Base-by-base conservation (phyloP, 2,888 invertebrate species). In the Tricholauxania praeusta region DNA sequence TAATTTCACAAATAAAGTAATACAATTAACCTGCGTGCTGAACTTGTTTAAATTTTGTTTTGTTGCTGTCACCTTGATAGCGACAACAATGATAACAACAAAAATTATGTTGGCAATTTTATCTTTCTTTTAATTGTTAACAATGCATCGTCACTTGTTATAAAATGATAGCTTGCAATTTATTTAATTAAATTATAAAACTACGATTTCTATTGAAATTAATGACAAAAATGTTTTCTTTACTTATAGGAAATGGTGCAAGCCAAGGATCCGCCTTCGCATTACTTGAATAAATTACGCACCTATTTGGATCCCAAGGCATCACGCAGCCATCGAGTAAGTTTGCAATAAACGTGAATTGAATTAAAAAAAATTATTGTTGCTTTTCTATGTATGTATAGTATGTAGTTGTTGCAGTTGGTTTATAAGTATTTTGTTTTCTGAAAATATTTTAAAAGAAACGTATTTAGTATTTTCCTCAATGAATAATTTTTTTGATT, bases 231-330 rank as follows among this genome's bases (percentile, higher is more conserved):
- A 10, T 10, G 10, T 63, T 64, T 74, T 74, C 80, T 80, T 80
- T 81, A 79, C 80, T 90, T 91, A 28, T 88, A 98, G 94, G 98
- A 98, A 91, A 94, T 95, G 91, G 97, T 98, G 81, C 96, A 96
- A 86, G 98, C 97, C n/a, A 98, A 98, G 89, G 97, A 98, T 88
- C 96, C 98, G 66, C 99, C 99, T 65, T 92, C 96, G 72, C 96
- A 96, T 88, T 99, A 99, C 90, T 91, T 99, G 86, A 95, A 95
- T 88, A 98, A 98, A 88, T 90, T 99, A 82, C 91, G 94, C 82
- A 97, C 97, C 10, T 98, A 98, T 89, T 91, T 99, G 86, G 98
- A 98, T 88, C 98, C 98, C 5, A 97, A 96, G 88, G 96, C 97
- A 64, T 97, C 97, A 63, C 92, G 97, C 84, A 97, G 96, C 90